Conservation (phyloP, 2,888 invertebrate species). For the Willowsia nigromaculata region DNA sequence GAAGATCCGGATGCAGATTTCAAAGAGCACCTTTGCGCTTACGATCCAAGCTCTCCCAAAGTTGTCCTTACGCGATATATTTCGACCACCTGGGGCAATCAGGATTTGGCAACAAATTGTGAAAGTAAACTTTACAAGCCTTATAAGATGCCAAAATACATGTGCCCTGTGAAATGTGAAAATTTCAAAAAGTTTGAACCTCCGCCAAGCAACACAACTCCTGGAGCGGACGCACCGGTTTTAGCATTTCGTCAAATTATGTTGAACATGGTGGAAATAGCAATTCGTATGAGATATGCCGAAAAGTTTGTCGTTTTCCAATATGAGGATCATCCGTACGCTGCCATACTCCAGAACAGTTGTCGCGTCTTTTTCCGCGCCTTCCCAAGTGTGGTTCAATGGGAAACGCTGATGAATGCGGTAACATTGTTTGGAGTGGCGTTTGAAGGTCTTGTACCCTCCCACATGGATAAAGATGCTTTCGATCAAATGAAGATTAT, state of each 20-base stretch:
- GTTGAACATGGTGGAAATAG: slow-evolving; percentile 26
- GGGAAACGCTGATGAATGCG: slow-evolving; percentile 36
- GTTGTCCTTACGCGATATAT: slow-evolving; percentile 22
- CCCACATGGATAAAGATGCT: not conserved
- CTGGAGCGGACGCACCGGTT: not conserved
- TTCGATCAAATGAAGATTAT: slow-evolving; percentile 21
- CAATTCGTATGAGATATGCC: slow-evolving; percentile 21
- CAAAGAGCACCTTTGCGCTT: not conserved
- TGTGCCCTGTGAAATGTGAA: not conserved
- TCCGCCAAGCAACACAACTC: not conserved
- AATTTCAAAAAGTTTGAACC: not conserved
- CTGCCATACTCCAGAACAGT: slow-evolving; percentile 9
- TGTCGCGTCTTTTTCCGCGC: slow-evolving; percentile 19
- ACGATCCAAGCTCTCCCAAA: not conserved
- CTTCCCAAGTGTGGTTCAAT: slow-evolving; percentile 14
- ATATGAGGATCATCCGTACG: not conserved
- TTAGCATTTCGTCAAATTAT: not conserved
- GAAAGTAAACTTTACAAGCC: not conserved
- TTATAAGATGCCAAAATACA: not conserved
- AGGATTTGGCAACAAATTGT: not conserved
- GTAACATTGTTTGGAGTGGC: not conserved
- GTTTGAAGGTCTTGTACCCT: slow-evolving; percentile 37
- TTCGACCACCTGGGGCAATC: not conserved
- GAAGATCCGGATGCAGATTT: not conserved
- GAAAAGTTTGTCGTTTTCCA: not conserved